A percentile compares a stretch with the other conserved stretches of the same genome.
phyloP scores from a whole-genome alignment of 2,113 vertebrate genomes.

The Ailuropoda melanoleuca region DNA sequence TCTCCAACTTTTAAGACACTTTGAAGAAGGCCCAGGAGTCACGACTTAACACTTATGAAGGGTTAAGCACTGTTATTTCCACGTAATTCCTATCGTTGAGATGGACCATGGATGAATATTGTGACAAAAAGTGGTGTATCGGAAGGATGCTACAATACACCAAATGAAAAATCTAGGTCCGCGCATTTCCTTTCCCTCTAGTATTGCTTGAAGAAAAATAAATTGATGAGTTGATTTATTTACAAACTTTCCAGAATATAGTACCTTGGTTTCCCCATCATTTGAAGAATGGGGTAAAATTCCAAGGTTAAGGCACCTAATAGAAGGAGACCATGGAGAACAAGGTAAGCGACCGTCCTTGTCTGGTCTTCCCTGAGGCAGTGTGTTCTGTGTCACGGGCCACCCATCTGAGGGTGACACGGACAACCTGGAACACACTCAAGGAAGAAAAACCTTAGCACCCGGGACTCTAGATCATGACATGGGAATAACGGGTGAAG shows the following conservation, averaged over 20 bases:
- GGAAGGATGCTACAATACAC: neutral
- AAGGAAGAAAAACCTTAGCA: neutral
- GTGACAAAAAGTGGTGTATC: neutral
- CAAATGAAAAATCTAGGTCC: neutral
- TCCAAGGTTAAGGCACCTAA: neutral
- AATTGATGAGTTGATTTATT: neutral
- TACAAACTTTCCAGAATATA: slow-evolving; percentile 10
- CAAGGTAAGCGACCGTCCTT: neutral
- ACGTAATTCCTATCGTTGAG: neutral
- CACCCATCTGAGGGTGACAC: neutral
- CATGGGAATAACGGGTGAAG: neutral
- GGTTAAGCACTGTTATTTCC: neutral
- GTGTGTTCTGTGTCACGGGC: neutral
- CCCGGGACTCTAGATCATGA: neutral
- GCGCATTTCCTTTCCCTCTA: neutral
- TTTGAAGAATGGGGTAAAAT: slow-evolving; percentile 25
- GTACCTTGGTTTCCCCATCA: neutral
- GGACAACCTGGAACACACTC: neutral
- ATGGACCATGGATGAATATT: neutral
- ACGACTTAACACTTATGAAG: neutral
- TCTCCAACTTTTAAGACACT: neutral
- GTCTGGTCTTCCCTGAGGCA: neutral
- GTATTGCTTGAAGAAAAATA: neutral
- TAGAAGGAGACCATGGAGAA: neutral
- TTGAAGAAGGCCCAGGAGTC: neutral